Base-by-base conservation (phyloP, 1,140 invertebrate genomes). In the Subanguina moxae region DNA sequence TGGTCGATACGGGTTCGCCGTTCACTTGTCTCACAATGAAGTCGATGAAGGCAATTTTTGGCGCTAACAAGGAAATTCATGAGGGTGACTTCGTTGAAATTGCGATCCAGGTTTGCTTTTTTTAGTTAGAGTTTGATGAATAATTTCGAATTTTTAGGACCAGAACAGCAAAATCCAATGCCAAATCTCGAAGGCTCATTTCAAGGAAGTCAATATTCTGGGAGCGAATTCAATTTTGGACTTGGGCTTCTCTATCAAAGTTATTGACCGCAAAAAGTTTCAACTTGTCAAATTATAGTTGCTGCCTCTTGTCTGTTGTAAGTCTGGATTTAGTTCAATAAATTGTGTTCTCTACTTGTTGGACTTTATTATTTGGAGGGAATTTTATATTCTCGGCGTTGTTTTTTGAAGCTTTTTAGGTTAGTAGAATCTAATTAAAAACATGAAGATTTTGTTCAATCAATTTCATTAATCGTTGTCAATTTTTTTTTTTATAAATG, bases 81-180 rank as follows among this genome's bases (percentile, higher is more conserved):
- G 68, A 21, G 19, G 11, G 32, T 67, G 1, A 28, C 27, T 0
- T 67, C 64, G 70, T 70, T 28, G 1, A 1, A 13, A 15, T 68
- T 1, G 67, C 66, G 17, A 67, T 68, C 45, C 66, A 68, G 66
- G 66, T 68, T 68, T 68, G 67, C n/a, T n/a, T n/a, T 68, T 72
- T 68, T 68, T 71, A 52, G 70, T n/a, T 71, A 25, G 15, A 69
- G 63, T 48, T 69, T 68, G 70, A 48, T 67, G 9, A 67, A 15
- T 32, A 72, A 68, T 69, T 67, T 68, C 45, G 21, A 58, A 30
- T 68, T 23, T 70, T 68, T 70, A 67, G 65, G 65, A 67, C 38
- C 65, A 70, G 65, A 59, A n/a, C 8, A 67, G 25, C 65, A 32
- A 0, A 0, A 67, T 67, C 42, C 21, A 67, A n/a, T 67, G 65